Evolutionary conservation across 2,888 invertebrate genomes (phyloP), one percentile per base, ranked within the genome.

Genomic region (Ophioninae sp.): DNA sequence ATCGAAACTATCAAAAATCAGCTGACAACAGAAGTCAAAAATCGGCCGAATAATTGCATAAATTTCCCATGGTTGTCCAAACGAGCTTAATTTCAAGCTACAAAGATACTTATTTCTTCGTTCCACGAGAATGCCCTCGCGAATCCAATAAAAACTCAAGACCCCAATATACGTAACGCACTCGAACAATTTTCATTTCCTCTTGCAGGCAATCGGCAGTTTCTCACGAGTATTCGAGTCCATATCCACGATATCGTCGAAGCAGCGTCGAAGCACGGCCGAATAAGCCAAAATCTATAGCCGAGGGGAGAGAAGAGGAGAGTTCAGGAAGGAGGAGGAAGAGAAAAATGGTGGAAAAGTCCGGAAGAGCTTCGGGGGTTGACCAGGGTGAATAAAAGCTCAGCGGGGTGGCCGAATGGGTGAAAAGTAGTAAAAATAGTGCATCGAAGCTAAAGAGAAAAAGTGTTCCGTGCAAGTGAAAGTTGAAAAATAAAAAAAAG

Each of bases 191-290:
- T 64, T 30, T 41, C 41, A 22, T 69, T 69, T 69, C 41, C 58
- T 76, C 17, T 81, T 78, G 3, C 81, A 83, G 83, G 78, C 78
- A 51, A 9, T 44, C 44, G n/a, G 76, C 20, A 23, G 41, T 58
- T 56, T 17, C 67, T n/a, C 58, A 68, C 68, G 76, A 76, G 80
- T 72, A 67, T 61, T 75, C 58, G 65, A 39, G 61, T 23, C 61
- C 72, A 75, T 56, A 56, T 63, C 76, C 6, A 68, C 80, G 44
- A 77, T 59, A 67, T 73, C 63, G 37, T 80, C 77, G 58, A 69
- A 68, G 67, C 56, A 56, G 71, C 79, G 76, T 58, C 61, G 67
- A 30, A 72, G 37, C 17, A 65, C 83, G 79, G 71, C 58, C 56
- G 79, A 83, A 68, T 65, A 61, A 58, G 67, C 63, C 73, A 67